Evolutionary conservation across 2,797 vertebrate genomes (phyloP).

Genomic region (Poeciliopsis turneri): DNA sequence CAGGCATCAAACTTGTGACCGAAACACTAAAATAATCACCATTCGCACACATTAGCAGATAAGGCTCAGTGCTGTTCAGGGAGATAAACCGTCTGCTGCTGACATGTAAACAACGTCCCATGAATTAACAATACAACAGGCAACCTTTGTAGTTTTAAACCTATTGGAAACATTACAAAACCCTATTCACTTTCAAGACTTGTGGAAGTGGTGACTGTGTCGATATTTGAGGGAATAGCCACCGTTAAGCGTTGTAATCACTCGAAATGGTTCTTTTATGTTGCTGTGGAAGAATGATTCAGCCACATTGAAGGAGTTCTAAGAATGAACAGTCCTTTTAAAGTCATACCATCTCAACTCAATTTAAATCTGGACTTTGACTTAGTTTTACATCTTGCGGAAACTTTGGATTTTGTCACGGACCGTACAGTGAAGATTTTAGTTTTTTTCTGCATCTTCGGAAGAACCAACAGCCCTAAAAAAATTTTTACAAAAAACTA

Average conservation of each 20-base stretch:
- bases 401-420: neutral
- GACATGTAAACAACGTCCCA: neutral
- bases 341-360: neutral
- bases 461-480: slow-evolving; percentile 34
- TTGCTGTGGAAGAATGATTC: neutral
- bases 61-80: slow-evolving; percentile 10
- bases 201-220: neutral
- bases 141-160: neutral
- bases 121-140: neutral
- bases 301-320: neutral
- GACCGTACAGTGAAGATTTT: neutral
- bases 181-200: neutral
- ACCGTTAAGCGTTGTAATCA: neutral
- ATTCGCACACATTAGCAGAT: slow-evolving; percentile 36
- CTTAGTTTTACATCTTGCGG: neutral
- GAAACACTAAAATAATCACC: slow-evolving; percentile 54
- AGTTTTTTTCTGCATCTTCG: slow-evolving; percentile 16
- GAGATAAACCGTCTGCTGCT: slow-evolving; percentile 8
- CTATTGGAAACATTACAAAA: neutral
- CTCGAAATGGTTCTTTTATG: neutral
- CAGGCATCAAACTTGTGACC: slow-evolving; percentile 27
- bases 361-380: neutral
- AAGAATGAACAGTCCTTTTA: neutral
- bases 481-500: slow-evolving; percentile 5
- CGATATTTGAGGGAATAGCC: neutral